Conservation (phyloP, 1,140 invertebrate species). For the Trichogramma pretiosum region DNA sequence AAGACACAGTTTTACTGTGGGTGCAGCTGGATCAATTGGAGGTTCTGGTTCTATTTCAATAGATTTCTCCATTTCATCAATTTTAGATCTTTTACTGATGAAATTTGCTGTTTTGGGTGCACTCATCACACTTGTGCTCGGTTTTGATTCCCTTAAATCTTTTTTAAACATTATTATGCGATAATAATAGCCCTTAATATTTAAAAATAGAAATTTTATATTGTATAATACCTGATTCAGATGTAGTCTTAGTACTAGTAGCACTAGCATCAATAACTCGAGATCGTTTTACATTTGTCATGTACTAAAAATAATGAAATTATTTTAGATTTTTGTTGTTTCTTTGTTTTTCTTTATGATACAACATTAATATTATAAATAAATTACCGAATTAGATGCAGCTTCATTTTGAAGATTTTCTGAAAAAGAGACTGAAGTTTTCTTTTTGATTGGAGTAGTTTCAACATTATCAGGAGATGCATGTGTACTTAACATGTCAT, state of each 20-base stretch:
- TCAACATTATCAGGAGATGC: constrained; percentile 40
- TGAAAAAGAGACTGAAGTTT: background rate
- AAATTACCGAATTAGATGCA: constrained; percentile 18
- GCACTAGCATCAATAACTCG: constrained; percentile 11
- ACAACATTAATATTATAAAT: constrained; percentile 3
- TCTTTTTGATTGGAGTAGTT: constrained; percentile 12
- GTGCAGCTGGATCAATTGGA: constrained; percentile 25
- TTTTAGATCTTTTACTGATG: constrained; percentile 34
- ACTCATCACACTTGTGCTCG: constrained; percentile 30
- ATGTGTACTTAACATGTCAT: constrained; percentile 40
- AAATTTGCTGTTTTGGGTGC: constrained; percentile 24
- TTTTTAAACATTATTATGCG: constrained; percentile 17
- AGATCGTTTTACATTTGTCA: constrained; percentile 16
- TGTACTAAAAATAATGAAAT: background rate
- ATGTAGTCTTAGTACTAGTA: constrained; percentile 8
- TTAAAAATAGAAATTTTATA: too few relatives aligned
- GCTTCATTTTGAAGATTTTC: constrained; percentile 13
- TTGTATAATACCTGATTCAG: constrained; percentile 9
- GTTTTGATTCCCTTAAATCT: constrained; percentile 23
- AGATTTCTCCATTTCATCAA: constrained; percentile 29
- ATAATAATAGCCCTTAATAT: too few relatives aligned
- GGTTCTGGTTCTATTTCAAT: constrained; percentile 21
- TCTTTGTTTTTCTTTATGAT: too few relatives aligned
- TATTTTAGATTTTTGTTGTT: too few relatives aligned
- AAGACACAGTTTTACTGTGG: constrained; percentile 36